A percentile compares a stretch with the other conserved stretches of the same genome.
phyloP scores from a whole-genome alignment of 1,140 invertebrate species.

The Bombus breviceps region DNA sequence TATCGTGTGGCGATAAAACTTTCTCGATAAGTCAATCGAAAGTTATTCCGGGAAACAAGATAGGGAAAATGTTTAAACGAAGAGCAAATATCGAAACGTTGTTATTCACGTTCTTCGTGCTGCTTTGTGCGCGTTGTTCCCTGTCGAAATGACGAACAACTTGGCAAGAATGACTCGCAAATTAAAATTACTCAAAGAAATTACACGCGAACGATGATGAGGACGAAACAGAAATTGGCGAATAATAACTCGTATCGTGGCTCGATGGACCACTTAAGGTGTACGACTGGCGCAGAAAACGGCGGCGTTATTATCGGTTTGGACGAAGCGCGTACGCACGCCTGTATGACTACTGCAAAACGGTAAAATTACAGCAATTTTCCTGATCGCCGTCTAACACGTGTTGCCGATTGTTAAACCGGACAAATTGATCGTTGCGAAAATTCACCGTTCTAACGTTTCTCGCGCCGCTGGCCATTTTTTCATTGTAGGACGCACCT shows the following conservation, averaged over 20 bases:
- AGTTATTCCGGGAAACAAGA: neutral
- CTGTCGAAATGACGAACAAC: neutral
- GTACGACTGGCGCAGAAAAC: conserved; percentile 33
- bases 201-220: conserved; percentile 3
- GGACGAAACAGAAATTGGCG: conserved; percentile 19
- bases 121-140: neutral
- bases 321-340: conserved; percentile 46
- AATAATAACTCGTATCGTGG: conserved; percentile 50
- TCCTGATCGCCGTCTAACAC: conserved; percentile 64
- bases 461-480: conserved; percentile 27
- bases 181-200: conserved; percentile 11
- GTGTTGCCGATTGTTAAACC: conserved; percentile 59
- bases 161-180: conserved; percentile 9
- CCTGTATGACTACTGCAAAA: conserved; percentile 63
- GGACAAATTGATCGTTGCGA: conserved; percentile 67
- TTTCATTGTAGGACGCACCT: neutral
- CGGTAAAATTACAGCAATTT: conserved; percentile 66
- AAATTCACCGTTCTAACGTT: conserved; percentile 69
- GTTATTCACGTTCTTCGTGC: neutral
- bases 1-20: neutral
- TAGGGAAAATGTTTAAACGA: neutral
- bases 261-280: conserved; percentile 45
- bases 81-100: neutral
- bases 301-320: conserved; percentile 62
- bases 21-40: neutral